phyloP scores from a whole-genome alignment of 1,140 invertebrate species.

The Gyrodactylus salaris region DNA sequence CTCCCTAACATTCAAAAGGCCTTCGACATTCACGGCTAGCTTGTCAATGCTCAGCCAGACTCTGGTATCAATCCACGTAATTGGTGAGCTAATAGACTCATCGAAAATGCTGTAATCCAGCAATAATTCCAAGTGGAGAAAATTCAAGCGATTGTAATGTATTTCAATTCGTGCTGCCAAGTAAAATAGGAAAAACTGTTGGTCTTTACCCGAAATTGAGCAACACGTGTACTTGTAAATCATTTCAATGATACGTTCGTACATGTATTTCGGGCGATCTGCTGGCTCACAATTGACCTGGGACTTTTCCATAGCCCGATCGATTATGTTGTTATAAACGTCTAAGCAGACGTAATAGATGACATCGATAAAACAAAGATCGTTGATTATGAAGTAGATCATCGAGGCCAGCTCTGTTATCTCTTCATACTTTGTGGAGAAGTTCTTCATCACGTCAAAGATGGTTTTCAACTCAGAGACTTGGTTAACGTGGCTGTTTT shows the following conservation, averaged over 20 bases:
- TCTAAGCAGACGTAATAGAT: conserved; percentile 66
- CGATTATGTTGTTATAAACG: conserved; percentile 11
- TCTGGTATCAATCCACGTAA: background rate
- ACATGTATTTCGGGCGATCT: background rate
- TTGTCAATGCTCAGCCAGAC: background rate
- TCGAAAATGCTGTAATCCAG: background rate
- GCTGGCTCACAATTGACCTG: background rate
- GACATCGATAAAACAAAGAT: conserved; percentile 43
- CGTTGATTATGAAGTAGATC: conserved; percentile 48
- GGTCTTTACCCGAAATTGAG: background rate
- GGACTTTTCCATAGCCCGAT: background rate
- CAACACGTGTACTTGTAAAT: background rate
- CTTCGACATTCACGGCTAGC: background rate
- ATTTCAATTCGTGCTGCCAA: background rate
- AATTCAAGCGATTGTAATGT: background rate
- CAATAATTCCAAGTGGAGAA: background rate
- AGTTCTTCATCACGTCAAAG: conserved; percentile 36
- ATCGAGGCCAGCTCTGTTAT: conserved; percentile 46
- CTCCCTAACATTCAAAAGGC: background rate
- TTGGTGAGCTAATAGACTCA: background rate
- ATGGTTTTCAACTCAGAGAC: conserved; percentile 32
- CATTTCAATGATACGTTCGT: background rate
- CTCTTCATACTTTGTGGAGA: conserved; percentile 41
- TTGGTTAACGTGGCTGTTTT: conserved; percentile 32
- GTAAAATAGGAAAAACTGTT: background rate